Evolutionary conservation across 2,888 invertebrate species (phyloP), one percentile per base, ranked within the genome.

Genomic region (Sylvicola cinctus): DNA sequence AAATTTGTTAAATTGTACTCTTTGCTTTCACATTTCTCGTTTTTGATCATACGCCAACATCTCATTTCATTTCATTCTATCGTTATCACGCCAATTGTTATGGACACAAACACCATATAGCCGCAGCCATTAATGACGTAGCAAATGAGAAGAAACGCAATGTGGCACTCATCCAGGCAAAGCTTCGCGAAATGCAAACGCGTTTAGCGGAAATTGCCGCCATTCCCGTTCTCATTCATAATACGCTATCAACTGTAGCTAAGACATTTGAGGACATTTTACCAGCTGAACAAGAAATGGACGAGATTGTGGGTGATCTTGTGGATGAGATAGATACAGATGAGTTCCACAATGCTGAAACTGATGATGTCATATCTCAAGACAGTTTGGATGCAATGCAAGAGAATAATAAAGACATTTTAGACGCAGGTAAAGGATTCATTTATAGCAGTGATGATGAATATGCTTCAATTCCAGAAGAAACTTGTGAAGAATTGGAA

Each of bases 161-260:
- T n/a, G n/a, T n/a, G n/a, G n/a, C n/a, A n/a, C n/a, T n/a, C n/a
- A n/a, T 58, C 36, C 54, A 58, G 44, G 43, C 49, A 39, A 51
- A 55, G 3, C 39, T 58, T 13, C 42, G 49, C 27, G 52, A 49
- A 36, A 54, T 58, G 55, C 58, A 58, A 38, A 48, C 52, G n/a
- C 55, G 56, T 36, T 38, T 58, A 11, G 50, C 55, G 16, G 55
- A 56, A 46, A 57, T 58, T 25, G 55, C 58, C 16, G 53, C 55
- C 40, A 56, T 58, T 38, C 58, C 58, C 3, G 49, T 48, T 41
- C 50, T 58, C 16, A 44, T 58, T 2, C 50, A 49, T 36, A 55
- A 55, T 3, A 58, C 58, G 3, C 42, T 58, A 40, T 52, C 51
- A 42, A 51, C 55, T 2, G 56, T 58, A 3, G 50, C 57, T 11